phyloP scores from a whole-genome alignment of 1,140 invertebrate genomes.

The Atta cephalotes region DNA sequence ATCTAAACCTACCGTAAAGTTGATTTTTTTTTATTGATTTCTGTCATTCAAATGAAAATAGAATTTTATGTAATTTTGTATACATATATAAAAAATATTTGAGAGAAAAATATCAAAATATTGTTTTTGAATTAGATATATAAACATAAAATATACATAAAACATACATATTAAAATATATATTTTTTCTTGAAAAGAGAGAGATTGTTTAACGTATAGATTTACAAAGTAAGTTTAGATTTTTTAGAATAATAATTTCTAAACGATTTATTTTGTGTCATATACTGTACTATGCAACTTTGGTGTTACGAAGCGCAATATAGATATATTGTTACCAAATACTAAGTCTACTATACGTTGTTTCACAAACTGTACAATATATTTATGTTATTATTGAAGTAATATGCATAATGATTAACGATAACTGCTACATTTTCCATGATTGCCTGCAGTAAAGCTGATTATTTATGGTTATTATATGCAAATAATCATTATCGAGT shows the following conservation, averaged over 20 bases:
- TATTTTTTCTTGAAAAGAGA: background rate
- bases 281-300: background rate
- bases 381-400: constrained; percentile 30
- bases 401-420: constrained; percentile 41
- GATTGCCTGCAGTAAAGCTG: constrained; percentile 10
- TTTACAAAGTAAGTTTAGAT: background rate
- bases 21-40: background rate
- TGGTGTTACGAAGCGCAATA: background rate
- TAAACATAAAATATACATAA: background rate
- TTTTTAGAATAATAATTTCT: background rate
- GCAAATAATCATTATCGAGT: constrained; percentile 38
- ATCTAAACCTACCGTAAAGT: background rate
- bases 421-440: constrained; percentile 37
- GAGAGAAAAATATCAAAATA: background rate
- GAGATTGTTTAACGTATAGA: background rate
- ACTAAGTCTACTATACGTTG: background rate
- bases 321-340: constrained; percentile 11
- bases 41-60: background rate
- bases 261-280: background rate
- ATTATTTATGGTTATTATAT: constrained; percentile 38
- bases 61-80: background rate
- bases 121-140: background rate
- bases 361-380: constrained; percentile 26
- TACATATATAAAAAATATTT: background rate
- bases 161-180: background rate